A percentile compares a stretch with the other conserved stretches of the same genome.
Conservation (phyloP, 2,888 invertebrate species). For the Drosophila ustulata region DNA sequence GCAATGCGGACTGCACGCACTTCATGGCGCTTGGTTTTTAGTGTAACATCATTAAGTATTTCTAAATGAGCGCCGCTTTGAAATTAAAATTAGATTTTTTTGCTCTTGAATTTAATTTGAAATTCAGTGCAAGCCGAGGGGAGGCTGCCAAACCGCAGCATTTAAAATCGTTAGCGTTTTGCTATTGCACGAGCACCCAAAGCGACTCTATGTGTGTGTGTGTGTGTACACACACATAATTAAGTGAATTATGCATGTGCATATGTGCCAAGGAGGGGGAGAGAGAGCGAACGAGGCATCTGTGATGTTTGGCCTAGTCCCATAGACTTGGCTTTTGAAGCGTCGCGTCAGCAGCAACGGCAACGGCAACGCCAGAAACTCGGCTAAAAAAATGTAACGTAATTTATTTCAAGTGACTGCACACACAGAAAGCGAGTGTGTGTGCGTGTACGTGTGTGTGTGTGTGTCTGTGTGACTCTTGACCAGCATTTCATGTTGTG, state of each 20-base stretch:
- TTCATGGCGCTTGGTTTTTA: conserved; percentile 73
- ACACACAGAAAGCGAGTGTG: conserved; percentile 20
- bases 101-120: conserved; percentile 64
- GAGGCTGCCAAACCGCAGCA: conserved; percentile 44
- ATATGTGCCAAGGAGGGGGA: conserved; percentile 32
- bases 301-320: conserved; percentile 49
- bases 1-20: conserved; percentile 50
- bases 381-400: conserved; percentile 46
- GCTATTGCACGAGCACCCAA: not conserved
- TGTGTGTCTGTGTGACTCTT: conserved; percentile 57
- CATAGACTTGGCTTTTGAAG: conserved; percentile 43
- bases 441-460: conserved; percentile 4
- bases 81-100: conserved; percentile 77
- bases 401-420: conserved; percentile 72
- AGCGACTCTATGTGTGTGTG: conserved; percentile 1
- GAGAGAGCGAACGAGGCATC: not conserved
- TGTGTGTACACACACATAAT: conserved; percentile 49
- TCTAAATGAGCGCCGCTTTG: conserved; percentile 77
- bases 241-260: conserved; percentile 73
- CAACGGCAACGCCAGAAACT: conserved; percentile 7
- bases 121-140: conserved; percentile 20
- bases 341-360: conserved; percentile 25
- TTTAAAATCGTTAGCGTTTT: conserved; percentile 58
- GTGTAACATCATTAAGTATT: conserved; percentile 79
- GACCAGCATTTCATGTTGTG: conserved; percentile 78